Conservation (phyloP, 2,888 invertebrate species). For the Anthophora plumipes region DNA sequence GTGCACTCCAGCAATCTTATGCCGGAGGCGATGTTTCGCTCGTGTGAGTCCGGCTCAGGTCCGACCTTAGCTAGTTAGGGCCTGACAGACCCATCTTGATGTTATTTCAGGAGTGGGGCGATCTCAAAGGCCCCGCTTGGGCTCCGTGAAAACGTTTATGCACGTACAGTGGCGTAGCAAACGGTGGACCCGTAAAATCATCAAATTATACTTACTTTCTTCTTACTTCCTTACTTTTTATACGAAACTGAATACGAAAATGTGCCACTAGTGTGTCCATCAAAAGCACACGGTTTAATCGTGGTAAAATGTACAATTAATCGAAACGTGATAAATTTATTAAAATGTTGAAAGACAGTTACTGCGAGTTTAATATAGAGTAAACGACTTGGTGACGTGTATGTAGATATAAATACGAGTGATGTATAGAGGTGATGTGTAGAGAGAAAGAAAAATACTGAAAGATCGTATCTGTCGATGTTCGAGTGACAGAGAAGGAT, state of each 20-base stretch:
- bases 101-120: conserved; percentile 75
- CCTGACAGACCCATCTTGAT: conserved; percentile 83
- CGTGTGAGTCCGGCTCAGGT: conserved; percentile 70
- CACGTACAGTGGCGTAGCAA: conserved; percentile 79
- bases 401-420: background rate
- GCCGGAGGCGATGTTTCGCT: conserved; percentile 66
- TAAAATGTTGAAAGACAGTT: background rate
- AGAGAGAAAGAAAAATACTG: conserved; percentile 28
- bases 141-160: conserved; percentile 83
- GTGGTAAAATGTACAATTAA: background rate
- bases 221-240: background rate
- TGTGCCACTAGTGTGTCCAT: no score
- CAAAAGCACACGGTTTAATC: no score
- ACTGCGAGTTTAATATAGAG: background rate
- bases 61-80: conserved; percentile 81
- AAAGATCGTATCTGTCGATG: conserved; percentile 56
- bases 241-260: no score
- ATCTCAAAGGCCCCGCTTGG: conserved; percentile 79
- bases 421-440: background rate
- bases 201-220: conserved; percentile 8
- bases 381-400: background rate
- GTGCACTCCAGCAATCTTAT: conserved; percentile 56
- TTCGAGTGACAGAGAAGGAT: conserved; percentile 57
- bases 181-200: conserved; percentile 56
- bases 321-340: background rate